phyloP scores from a whole-genome alignment of 2,888 invertebrate species.

The Sarcophaga subvicina region DNA sequence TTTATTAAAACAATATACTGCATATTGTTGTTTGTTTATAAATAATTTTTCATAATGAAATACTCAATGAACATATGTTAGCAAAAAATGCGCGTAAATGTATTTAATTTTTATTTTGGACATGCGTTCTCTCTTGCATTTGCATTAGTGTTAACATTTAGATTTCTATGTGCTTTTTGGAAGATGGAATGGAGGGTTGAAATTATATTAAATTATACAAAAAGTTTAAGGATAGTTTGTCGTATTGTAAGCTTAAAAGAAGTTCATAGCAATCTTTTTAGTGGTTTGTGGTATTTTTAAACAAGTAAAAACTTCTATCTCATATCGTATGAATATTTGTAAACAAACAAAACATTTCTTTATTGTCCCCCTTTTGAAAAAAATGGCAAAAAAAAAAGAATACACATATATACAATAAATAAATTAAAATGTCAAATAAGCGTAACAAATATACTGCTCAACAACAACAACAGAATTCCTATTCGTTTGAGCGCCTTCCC shows the following conservation, averaged over 20 bases:
- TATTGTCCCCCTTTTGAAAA: neutral
- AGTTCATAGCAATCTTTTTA: too few species aligned
- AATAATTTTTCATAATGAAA: neutral
- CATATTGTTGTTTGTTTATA: neutral
- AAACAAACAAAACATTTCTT: slow-evolving; percentile 46
- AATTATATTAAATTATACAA: slow-evolving; percentile 6
- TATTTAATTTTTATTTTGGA: slow-evolving; percentile 20
- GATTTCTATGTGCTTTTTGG: neutral
- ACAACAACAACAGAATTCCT: slow-evolving; percentile 34
- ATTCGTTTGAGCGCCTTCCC: slow-evolving; percentile 54
- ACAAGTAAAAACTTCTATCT: neutral
- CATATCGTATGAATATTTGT: slow-evolving; percentile 37
- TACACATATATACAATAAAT: slow-evolving; percentile 33
- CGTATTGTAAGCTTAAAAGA: too few species aligned
- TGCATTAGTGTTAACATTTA: slow-evolving; percentile 5
- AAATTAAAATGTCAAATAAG: slow-evolving; percentile 52
- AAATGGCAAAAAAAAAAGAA: neutral
- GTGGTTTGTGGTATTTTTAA: too few species aligned
- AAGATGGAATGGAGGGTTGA: neutral
- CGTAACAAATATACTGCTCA: slow-evolving; percentile 43
- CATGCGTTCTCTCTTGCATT: slow-evolving; percentile 54
- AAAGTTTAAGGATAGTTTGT: neutral
- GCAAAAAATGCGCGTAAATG: slow-evolving; percentile 55
- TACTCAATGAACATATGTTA: slow-evolving; percentile 34
- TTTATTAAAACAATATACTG: slow-evolving; percentile 5